Percentiles rank a stretch among this genome's conserved stretches.
Conservation (phyloP, 2,888 invertebrate species). For the Papilio demoleus region DNA sequence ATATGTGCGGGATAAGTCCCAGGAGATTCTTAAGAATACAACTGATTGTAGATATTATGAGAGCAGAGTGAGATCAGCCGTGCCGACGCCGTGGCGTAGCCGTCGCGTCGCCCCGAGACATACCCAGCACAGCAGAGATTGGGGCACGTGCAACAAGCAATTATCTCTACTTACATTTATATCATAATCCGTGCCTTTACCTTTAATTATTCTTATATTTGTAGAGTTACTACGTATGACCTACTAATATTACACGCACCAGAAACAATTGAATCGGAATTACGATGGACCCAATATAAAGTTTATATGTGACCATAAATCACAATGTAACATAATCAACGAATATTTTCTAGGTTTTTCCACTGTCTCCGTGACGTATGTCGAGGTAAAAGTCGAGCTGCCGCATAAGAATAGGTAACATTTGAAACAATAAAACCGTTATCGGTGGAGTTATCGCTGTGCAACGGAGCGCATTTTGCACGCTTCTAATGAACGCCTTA, state of each 20-base stretch:
- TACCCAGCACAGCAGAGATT: constrained; percentile 4
- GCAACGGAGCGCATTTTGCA: constrained; percentile 80
- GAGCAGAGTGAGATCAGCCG: neutral
- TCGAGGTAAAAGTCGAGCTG: constrained; percentile 59
- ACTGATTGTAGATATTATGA: neutral
- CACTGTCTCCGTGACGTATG: constrained; percentile 53
- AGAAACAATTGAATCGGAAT: constrained; percentile 41
- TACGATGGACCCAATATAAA: constrained; percentile 40
- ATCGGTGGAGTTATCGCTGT: constrained; percentile 77
- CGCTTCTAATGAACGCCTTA: constrained; percentile 82
- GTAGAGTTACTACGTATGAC: constrained; percentile 14
- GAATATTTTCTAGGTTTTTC: constrained; percentile 46
- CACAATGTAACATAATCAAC: constrained; percentile 40
- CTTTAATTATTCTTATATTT: constrained; percentile 30
- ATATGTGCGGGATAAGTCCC: too few relatives aligned
- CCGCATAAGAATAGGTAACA: constrained; percentile 77
- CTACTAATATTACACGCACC: constrained; percentile 32
- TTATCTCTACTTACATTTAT: constrained; percentile 36
- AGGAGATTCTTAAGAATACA: neutral
- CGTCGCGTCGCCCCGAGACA: constrained; percentile 7
- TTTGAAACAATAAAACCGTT: constrained; percentile 80
- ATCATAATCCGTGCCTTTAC: constrained; percentile 27
- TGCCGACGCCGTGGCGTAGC: neutral
- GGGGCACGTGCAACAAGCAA: constrained; percentile 30
- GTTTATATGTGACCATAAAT: constrained; percentile 35